Base-by-base conservation (phyloP, 1,140 invertebrate species). In the Penaeus indicus region DNA sequence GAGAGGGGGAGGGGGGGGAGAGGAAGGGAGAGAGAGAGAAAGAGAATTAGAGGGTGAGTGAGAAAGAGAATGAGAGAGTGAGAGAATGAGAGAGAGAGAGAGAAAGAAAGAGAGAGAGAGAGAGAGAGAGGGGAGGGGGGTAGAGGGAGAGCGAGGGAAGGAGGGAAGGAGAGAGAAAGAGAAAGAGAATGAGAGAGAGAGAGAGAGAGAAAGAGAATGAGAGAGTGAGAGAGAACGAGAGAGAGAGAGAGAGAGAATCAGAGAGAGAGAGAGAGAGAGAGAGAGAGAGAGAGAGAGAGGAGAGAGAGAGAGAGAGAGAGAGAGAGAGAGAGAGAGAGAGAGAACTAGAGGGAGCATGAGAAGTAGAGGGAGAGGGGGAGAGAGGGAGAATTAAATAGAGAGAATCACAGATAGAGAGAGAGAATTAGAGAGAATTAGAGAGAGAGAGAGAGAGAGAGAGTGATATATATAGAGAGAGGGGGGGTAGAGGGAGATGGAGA, bases 201-300 rank as follows among this genome's bases (percentile, higher is more conserved):
- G 27, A 32, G 67, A 69, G 67, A 69, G 67, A 69, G 67, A 32
- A 11, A 32, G 42, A 47, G 42, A 47, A 10, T 5, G 27, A 32
- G 67, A 69, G 67, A 32, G 27, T 4, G 27, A 32, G 27, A 32
- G 27, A 69, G 67, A 69, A 13, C 3, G 27, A 32, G 67, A 69
- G 67, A 69, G 67, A 69, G 67, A 32, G 27, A 32, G 27, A 32
- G 67, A 69, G 67, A 32, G 27, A 32, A 11, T 4, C 3, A 32
- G 67, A 69, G 67, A 69, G 67, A 32, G 27, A 32, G 67, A 69
- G 67, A 69, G 67, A 69, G 67, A 69, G 27, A 32, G 27, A 32
- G 67, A 69, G 67, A 32, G 27, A 69, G 27, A 32, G 27, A 32
- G 67, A 69, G 67, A 69, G 67, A 69, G 67, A 69, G 42, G 10